phyloP scores from a whole-genome alignment of 1,140 invertebrate species.

The Drosophila suzukii region DNA sequence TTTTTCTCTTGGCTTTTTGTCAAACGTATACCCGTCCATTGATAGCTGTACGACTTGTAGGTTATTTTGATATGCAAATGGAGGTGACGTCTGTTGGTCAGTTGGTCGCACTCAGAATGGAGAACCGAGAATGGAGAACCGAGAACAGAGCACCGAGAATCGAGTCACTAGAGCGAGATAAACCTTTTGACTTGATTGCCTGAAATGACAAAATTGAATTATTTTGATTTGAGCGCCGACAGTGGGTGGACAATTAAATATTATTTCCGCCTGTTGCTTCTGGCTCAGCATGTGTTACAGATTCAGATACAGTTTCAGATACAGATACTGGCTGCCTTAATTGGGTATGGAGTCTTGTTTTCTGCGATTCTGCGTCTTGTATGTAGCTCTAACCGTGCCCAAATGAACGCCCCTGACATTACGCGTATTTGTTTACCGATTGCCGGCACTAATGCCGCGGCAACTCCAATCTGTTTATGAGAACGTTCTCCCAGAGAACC shows the following conservation, averaged over 20 bases:
- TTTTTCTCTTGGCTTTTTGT: conserved; percentile 1
- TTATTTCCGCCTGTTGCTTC: conserved; percentile 70
- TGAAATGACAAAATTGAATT: conserved; percentile 83
- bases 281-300: conserved; percentile 19
- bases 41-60: conserved; percentile 19
- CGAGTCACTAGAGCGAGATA: conserved; percentile 58
- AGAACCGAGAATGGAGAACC: conserved; percentile 1
- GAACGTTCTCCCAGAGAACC: conserved; percentile 30
- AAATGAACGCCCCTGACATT: conserved; percentile 61
- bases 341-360: conserved; percentile 30
- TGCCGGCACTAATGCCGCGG: conserved; percentile 19
- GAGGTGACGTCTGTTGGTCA: conserved; percentile 44
- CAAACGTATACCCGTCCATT: conserved; percentile 26
- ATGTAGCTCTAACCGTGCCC: conserved; percentile 2
- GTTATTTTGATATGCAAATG: conserved; percentile 47
- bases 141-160: conserved; percentile 11
- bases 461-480: conserved; percentile 18
- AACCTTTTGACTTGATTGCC: conserved; percentile 75
- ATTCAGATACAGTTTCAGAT: conserved; percentile 12
- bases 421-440: conserved; percentile 22
- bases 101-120: conserved; percentile 2
- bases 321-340: conserved; percentile 37
- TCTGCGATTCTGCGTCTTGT: neutral
- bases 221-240: conserved; percentile 79
- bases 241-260: conserved; percentile 81